phyloP scores from a whole-genome alignment of 2,888 invertebrate genomes.

The Lepidochrysops patricia region DNA sequence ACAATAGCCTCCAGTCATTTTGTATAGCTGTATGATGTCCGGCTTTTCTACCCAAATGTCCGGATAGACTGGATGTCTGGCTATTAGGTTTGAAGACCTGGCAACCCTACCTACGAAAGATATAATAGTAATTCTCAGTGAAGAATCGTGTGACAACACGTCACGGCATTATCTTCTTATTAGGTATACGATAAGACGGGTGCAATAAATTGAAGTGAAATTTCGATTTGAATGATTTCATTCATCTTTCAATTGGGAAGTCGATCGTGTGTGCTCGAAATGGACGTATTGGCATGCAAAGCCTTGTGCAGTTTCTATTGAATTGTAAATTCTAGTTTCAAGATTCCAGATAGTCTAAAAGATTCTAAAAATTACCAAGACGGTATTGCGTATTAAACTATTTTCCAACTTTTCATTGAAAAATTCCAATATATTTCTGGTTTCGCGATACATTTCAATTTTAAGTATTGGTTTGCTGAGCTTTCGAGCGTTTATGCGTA shows the following conservation, averaged over 20 bases:
- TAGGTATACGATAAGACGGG: background rate
- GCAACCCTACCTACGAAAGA: no score
- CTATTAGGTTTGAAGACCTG: no score
- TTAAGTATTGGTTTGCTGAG: slow-evolving; percentile 1
- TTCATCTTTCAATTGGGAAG: slow-evolving; percentile 64
- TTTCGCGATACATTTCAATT: slow-evolving; percentile 12
- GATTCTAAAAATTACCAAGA: slow-evolving; percentile 30
- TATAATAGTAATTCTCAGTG: background rate
- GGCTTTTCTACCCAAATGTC: no score
- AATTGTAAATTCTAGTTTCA: slow-evolving; percentile 68
- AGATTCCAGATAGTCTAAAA: slow-evolving; percentile 42
- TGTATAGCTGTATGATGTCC: no score
- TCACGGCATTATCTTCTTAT: background rate
- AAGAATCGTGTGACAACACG: background rate
- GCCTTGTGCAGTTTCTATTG: slow-evolving; percentile 69
- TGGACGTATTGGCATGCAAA: slow-evolving; percentile 71
- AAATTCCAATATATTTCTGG: slow-evolving; percentile 12
- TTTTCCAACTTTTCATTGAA: slow-evolving; percentile 1
- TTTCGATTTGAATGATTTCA: slow-evolving; percentile 59
- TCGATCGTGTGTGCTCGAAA: slow-evolving; percentile 65
- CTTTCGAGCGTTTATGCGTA: slow-evolving; percentile 2
- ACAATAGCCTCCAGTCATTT: no score
- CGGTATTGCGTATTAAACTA: slow-evolving; percentile 10
- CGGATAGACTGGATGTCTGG: no score
- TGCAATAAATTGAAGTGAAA: slow-evolving; percentile 20